Evolutionary conservation across 2,888 invertebrate species (phyloP).

Genomic region (Hedya salicella): DNA sequence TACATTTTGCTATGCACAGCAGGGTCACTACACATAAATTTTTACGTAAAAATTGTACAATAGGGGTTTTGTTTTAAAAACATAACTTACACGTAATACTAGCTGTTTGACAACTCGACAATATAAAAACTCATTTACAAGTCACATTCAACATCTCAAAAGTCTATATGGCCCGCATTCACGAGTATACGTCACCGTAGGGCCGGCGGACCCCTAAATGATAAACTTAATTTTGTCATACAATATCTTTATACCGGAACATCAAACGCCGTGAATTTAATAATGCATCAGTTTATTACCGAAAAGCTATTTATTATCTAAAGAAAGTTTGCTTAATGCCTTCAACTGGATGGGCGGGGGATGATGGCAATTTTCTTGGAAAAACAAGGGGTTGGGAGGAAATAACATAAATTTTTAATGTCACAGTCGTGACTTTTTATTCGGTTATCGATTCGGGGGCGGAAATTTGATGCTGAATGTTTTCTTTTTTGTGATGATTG

Average conservation of each 20-base stretch:
- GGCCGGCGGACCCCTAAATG: slow-evolving; percentile 19
- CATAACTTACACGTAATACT: too few species aligned
- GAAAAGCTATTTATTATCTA: slow-evolving; percentile 57
- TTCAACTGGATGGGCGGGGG: slow-evolving; percentile 56
- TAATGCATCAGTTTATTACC: slow-evolving; percentile 75
- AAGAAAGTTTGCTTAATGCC: slow-evolving; percentile 68
- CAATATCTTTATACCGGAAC: slow-evolving; percentile 57
- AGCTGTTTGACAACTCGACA: too few species aligned
- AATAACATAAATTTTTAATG: slow-evolving; percentile 64
- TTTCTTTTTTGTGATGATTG: slow-evolving; percentile 12
- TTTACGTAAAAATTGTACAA: too few species aligned
- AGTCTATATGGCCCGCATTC: not conserved
- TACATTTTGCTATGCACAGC: too few species aligned
- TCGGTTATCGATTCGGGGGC: slow-evolving; percentile 46
- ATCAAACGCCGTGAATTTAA: slow-evolving; percentile 73
- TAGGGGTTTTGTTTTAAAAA: too few species aligned
- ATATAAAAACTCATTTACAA: too few species aligned
- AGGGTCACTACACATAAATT: too few species aligned
- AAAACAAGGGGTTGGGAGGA: slow-evolving; percentile 75
- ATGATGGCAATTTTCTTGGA: slow-evolving; percentile 71
- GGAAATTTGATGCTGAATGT: slow-evolving; percentile 22
- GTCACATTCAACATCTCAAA: too few species aligned
- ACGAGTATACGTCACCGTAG: not conserved
- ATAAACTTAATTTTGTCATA: slow-evolving; percentile 47
- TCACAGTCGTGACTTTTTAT: slow-evolving; percentile 47